These are phyloP conservation scores for Enchytraeus crypticus DNA, from an alignment of 2,888 invertebrate species.

Conservation along the genomic window DNA sequence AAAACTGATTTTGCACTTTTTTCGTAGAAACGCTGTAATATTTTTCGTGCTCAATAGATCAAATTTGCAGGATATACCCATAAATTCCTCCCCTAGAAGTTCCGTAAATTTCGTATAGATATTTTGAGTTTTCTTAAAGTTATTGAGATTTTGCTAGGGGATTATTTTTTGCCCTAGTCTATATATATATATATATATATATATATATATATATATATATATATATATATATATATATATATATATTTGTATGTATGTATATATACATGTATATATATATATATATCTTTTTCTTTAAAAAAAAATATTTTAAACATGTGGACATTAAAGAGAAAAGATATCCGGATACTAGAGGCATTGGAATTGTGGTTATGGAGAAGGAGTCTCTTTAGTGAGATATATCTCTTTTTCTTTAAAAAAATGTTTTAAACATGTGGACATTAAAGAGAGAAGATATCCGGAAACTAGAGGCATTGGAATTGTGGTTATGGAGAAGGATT, in stretches of 20 bases:
- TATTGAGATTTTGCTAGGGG: too few species aligned
- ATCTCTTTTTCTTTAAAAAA: not conserved
- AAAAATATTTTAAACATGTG: not conserved
- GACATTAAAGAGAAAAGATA: not conserved
- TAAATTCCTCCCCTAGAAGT: too few species aligned
- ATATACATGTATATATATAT: conserved; percentile 1
- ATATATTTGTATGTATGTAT: not conserved
- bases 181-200: conserved; percentile 4
- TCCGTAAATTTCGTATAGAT: too few species aligned
- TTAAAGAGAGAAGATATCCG: too few species aligned
- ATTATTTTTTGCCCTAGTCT: too few species aligned
- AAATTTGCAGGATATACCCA: not conserved
- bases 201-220: not conserved
- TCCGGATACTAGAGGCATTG: not conserved
- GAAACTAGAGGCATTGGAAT: too few species aligned
- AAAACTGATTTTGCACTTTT: too few species aligned
- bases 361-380: not conserved
- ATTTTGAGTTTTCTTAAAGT: too few species aligned
- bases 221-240: not conserved
- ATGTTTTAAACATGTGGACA: not conserved
- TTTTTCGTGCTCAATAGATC: not conserved
- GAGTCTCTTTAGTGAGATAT: too few species aligned
- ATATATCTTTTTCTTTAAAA: not conserved
- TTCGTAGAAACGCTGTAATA: too few species aligned
- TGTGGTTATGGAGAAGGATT: too few species aligned